Conservation (phyloP, 2,113 vertebrate species). For the Brachyistius frenatus region DNA sequence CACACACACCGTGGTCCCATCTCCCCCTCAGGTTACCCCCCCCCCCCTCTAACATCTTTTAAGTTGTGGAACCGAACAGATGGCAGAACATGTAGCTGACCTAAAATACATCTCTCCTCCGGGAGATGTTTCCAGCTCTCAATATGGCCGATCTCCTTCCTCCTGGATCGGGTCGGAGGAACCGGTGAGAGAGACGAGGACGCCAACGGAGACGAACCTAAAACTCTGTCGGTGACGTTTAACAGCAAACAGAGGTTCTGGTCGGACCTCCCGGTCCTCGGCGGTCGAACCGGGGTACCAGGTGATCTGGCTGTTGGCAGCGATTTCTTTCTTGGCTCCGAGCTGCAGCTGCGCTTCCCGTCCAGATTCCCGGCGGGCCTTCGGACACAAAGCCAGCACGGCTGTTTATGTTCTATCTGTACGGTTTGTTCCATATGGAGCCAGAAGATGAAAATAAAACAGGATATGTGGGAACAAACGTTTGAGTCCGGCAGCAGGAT, state of each 20-base stretch:
- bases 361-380: constrained; percentile 32
- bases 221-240: constrained; percentile 45
- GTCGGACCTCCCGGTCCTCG: constrained; percentile 19
- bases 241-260: constrained; percentile 35
- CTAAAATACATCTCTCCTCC: constrained; percentile 77
- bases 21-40: constrained; percentile 23
- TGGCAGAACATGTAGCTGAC: constrained; percentile 81
- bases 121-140: constrained; percentile 66
- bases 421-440: constrained; percentile 47
- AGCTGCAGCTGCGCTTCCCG: constrained; percentile 45
- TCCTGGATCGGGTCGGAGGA: constrained; percentile 39
- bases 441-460: constrained; percentile 48
- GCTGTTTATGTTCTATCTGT: constrained; percentile 56
- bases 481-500: no score
- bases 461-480: constrained; percentile 16
- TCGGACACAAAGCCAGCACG: constrained; percentile 51
- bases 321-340: constrained; percentile 57
- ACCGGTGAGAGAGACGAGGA: constrained; percentile 38
- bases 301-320: constrained; percentile 59
- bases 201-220: constrained; percentile 16
- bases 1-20: background rate
- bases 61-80: constrained; percentile 76
- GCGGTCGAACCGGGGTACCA: constrained; percentile 52
- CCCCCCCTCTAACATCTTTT: constrained; percentile 57
- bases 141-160: constrained; percentile 64